phyloP scores from a whole-genome alignment of 2,888 invertebrate species.

The Ichneumoninae sp. region DNA sequence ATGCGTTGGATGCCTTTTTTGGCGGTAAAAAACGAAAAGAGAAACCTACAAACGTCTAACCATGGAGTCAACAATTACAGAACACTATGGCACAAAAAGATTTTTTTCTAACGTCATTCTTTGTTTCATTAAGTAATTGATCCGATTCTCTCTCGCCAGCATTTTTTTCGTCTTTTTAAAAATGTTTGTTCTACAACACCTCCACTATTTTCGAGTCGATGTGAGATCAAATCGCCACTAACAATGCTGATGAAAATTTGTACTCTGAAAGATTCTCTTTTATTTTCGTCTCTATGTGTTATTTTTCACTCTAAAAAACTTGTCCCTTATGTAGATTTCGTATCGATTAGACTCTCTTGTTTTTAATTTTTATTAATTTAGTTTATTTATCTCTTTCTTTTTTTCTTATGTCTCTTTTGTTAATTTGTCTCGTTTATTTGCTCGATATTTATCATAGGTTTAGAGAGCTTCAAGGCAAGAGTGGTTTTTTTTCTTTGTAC shows the following conservation, averaged over 20 bases:
- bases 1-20: conserved; percentile 37
- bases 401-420: conserved; percentile 39
- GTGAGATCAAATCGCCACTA: conserved; percentile 56
- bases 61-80: conserved; percentile 56
- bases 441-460: conserved; percentile 71
- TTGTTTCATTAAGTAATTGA: conserved; percentile 55
- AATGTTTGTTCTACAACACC: conserved; percentile 30
- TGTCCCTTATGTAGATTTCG: conserved; percentile 48
- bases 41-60: conserved; percentile 44
- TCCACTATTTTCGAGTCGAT: conserved; percentile 23
- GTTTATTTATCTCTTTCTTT: conserved; percentile 21
- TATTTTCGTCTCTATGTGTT: conserved; percentile 56
- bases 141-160: conserved; percentile 28
- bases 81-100: conserved; percentile 65
- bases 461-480: conserved; percentile 85
- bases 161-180: background rate
- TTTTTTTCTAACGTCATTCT: conserved; percentile 41
- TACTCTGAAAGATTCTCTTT: conserved; percentile 78
- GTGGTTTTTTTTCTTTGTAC: conserved; percentile 82
- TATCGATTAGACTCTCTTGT: conserved; percentile 29
- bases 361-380: conserved; percentile 40
- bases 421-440: conserved; percentile 53
- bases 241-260: conserved; percentile 80
- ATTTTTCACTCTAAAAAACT: conserved; percentile 61
- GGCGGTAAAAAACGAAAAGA: conserved; percentile 39